Base-by-base conservation (phyloP, 1,140 invertebrate species). In the Scaptomyza pallida region DNA sequence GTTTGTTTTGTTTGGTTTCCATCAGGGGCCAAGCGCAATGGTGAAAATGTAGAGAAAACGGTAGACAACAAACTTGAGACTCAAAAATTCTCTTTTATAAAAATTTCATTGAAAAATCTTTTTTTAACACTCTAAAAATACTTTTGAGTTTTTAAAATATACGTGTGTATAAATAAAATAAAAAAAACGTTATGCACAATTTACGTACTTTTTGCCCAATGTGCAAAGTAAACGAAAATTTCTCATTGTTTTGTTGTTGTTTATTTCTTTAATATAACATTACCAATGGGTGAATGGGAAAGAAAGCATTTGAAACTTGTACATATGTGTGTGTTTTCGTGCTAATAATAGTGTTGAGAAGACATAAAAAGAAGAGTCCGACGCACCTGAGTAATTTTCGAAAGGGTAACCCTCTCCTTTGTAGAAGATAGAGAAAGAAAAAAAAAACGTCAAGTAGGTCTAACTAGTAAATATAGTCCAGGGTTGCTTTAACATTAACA, bases 261-360 rank as follows among this genome's bases (percentile, higher is more conserved):
- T 17, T 16, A n/a, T 26, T 69, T 16, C 30, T 44, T 15, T 44
- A 16, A 47, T 23, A 55, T 30, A 13, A 44, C 23, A 52, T 33
- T 37, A 16, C 70, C 57, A 78, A 44, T 64, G 64, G 44, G 64
- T 60, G 52, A 78, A 44, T 64, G 64, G 44, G 64, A 64, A 74
- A 78, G 76, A 59, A 45, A 47, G 54, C 52, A 78, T 79, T 64
- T 79, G 45, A 73, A 23, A 40, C 30, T 12, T 37, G 30, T 15
- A 12, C 3, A 6, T 30, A 8, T 50, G 21, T 51, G 4, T 62
- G 15, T 40, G 40, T 65, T 37, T 23, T 13, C n/a, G 21, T 51
- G 21, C 15, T 73, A 78, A 78, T 73, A 47, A 78, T 54, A 59
- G n/a, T 33, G 12, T 41, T 19, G 6, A 26, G 15, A 15, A 23